Conservation (phyloP, 2,888 invertebrate species). For the Chesias legatella region DNA sequence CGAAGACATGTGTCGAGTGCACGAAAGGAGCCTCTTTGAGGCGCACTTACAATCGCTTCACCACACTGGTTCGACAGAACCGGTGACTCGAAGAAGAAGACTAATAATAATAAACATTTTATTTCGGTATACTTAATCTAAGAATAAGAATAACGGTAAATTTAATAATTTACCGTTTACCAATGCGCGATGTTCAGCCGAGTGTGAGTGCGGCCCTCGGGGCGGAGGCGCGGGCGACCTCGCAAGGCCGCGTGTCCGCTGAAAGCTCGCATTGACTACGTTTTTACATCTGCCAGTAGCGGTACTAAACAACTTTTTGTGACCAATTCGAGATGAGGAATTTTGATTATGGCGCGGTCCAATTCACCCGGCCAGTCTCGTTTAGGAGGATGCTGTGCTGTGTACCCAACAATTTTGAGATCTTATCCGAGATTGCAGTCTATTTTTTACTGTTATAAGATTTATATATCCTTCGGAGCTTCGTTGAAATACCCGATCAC, state of each 20-base stretch:
- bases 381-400: slow-evolving; percentile 12
- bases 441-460: neutral
- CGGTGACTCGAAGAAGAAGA: no score
- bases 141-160: no score
- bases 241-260: slow-evolving; percentile 61
- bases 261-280: slow-evolving; percentile 23
- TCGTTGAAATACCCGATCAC: no score
- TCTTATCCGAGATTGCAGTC: neutral
- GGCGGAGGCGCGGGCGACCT: slow-evolving; percentile 44
- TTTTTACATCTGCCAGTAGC: slow-evolving; percentile 41
- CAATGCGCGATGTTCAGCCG: slow-evolving; percentile 8
- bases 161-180: no score
- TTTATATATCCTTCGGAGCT: neutral
- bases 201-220: slow-evolving; percentile 40
- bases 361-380: slow-evolving; percentile 4
- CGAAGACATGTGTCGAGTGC: no score
- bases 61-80: no score
- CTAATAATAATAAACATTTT: no score
- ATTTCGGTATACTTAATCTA: no score
- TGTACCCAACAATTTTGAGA: neutral
- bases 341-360: slow-evolving; percentile 11
- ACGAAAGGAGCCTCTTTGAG: no score
- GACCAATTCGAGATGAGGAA: slow-evolving; percentile 14
- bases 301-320: slow-evolving; percentile 34
- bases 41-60: no score